These are phyloP conservation scores for Thymelicus sylvestris DNA, from an alignment of 2,888 invertebrate genomes.

Conservation along the genomic window DNA sequence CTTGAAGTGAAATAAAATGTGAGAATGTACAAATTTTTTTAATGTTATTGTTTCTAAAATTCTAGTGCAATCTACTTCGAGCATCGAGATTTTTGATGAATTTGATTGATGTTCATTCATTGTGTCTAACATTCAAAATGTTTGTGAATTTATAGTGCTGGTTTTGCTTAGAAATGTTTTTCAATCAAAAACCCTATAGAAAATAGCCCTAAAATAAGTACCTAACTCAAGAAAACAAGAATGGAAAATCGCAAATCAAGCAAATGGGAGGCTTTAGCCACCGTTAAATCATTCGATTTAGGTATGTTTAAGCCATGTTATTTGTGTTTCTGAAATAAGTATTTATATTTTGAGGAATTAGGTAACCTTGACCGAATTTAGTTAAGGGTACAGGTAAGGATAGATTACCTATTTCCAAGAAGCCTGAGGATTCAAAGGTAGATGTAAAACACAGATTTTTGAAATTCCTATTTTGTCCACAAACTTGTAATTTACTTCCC, in stretches of 20 bases:
- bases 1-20: too few species aligned
- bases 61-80: too few species aligned
- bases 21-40: too few species aligned
- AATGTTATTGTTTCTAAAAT: too few species aligned
- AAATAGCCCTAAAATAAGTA: conserved; percentile 4
- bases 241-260: conserved; percentile 68
- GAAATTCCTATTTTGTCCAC: too few species aligned
- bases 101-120: neutral
- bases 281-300: conserved; percentile 77
- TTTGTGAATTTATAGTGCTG: neutral
- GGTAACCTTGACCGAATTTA: conserved; percentile 36
- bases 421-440: too few species aligned
- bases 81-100: neutral
- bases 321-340: neutral
- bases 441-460: too few species aligned
- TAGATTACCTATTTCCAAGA: too few species aligned
- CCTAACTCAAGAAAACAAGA: conserved; percentile 25
- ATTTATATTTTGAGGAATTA: neutral
- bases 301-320: conserved; percentile 53
- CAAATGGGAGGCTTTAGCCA: conserved; percentile 76
- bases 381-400: neutral
- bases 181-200: neutral
- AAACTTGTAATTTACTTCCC: too few species aligned
- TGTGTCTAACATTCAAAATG: conserved; percentile 7
- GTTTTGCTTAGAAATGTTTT: conserved; percentile 9